These are phyloP conservation scores for Umimayanthus chanpuru DNA, from an alignment of 92 coral and sea anemone genomes.

Conservation along the genomic window DNA sequence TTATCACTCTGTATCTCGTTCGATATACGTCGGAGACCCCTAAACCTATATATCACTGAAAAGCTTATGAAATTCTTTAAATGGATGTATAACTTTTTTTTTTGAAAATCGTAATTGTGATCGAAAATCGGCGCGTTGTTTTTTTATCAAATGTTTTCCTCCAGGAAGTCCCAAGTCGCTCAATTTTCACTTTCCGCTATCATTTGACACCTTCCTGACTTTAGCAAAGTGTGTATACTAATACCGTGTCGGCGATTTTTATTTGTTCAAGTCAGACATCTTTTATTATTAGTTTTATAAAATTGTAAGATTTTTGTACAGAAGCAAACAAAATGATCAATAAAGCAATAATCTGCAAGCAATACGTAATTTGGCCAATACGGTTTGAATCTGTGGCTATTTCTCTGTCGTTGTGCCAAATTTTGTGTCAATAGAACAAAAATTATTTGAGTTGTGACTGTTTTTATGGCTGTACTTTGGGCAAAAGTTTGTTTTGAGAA, in stretches of 20 bases:
- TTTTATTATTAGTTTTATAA: not conserved
- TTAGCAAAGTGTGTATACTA: too few relatives aligned
- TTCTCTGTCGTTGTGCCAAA: constrained; percentile 7
- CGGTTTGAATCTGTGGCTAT: constrained; percentile 1
- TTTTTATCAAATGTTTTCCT: not conserved
- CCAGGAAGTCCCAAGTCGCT: not conserved
- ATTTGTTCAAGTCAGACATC: too few relatives aligned
- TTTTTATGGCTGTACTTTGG: constrained; percentile 7
- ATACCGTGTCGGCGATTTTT: too few relatives aligned
- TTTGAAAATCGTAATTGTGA: too few relatives aligned
- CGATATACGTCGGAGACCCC: too few relatives aligned
- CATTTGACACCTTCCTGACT: too few relatives aligned
- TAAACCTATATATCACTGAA: too few relatives aligned
- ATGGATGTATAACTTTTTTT: too few relatives aligned
- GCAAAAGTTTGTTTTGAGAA: too few relatives aligned
- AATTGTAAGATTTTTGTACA: not conserved
- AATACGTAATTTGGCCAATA: not conserved
- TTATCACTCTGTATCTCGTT: too few relatives aligned
- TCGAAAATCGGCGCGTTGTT: not conserved
- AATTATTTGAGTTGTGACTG: not conserved
- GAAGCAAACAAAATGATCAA: not conserved
- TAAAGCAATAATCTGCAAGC: not conserved
- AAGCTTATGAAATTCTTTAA: too few relatives aligned
- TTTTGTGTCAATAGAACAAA: constrained; percentile 2
- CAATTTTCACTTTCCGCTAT: constrained; percentile 3